A percentile compares a stretch with the other conserved stretches of the same genome.
Evolutionary conservation across 2,888 invertebrate species (phyloP).

Genomic region (Rhodophaea formosa): DNA sequence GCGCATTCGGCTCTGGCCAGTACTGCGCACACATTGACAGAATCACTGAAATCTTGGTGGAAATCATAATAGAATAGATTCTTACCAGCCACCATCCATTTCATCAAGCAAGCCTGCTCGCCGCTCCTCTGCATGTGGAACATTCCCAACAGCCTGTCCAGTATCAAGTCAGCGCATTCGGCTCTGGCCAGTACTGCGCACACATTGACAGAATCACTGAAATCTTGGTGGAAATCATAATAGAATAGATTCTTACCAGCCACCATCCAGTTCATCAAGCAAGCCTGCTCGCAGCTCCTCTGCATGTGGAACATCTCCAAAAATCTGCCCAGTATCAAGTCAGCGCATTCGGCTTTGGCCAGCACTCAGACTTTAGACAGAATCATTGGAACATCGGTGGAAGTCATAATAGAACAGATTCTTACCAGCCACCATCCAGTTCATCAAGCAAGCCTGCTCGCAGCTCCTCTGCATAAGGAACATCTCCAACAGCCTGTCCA

Average conservation of each 20-base stretch:
- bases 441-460: constrained; percentile 83
- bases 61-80: too few species aligned
- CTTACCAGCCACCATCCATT: constrained; percentile 78
- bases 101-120: constrained; percentile 83
- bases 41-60: too few species aligned
- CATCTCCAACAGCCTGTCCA: constrained; percentile 83
- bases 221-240: too few species aligned
- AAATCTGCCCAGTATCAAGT: constrained; percentile 83
- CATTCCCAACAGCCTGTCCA: constrained; percentile 83
- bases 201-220: too few species aligned
- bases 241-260: too few species aligned
- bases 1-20: too few species aligned
- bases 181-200: too few species aligned
- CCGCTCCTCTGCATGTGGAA: constrained; percentile 73
- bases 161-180: constrained; percentile 79
- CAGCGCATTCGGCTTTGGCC: too few species aligned
- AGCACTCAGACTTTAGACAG: too few species aligned
- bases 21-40: too few species aligned
- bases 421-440: constrained; percentile 78
- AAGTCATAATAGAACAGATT: too few species aligned
- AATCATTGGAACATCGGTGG: too few species aligned
- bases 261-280: constrained; percentile 81
- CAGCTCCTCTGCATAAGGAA: constrained; percentile 73
- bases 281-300: constrained; percentile 79
- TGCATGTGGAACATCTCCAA: constrained; percentile 79